Evolutionary conservation across 2,888 invertebrate genomes (phyloP).

Genomic region (Temnothorax rugatulus): DNA sequence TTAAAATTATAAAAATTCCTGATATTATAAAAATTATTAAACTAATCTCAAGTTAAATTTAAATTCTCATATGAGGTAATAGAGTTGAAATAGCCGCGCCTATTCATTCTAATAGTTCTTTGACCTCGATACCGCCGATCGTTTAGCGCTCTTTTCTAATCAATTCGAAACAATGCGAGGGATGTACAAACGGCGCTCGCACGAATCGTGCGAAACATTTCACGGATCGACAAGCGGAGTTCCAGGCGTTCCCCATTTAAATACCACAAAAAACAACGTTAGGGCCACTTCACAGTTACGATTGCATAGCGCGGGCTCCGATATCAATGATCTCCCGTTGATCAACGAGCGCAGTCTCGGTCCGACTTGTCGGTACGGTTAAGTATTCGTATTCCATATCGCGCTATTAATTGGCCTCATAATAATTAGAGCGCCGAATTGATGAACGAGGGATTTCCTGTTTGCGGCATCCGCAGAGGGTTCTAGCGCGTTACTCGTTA

Average conservation of each 20-base stretch:
- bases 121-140: neutral
- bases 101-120: neutral
- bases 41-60: neutral
- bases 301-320: neutral
- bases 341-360: neutral
- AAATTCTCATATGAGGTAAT: neutral
- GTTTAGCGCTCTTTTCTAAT: slow-evolving; percentile 31
- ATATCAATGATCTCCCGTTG: slow-evolving; percentile 25
- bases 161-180: slow-evolving; percentile 45
- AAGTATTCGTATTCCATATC: neutral
- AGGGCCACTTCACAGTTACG: slow-evolving; percentile 1
- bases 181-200: slow-evolving; percentile 16
- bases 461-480: slow-evolving; percentile 36
- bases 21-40: neutral
- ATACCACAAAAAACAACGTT: neutral
- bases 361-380: neutral
- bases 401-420: slow-evolving; percentile 36
- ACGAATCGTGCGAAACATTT: slow-evolving; percentile 50
- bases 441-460: slow-evolving; percentile 45
- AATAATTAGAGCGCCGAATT: slow-evolving; percentile 41
- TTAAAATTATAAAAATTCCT: neutral
- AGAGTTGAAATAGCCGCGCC: neutral
- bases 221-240: slow-evolving; percentile 17
- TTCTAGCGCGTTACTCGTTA: slow-evolving; percentile 33
- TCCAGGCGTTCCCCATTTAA: slow-evolving; percentile 30